Evolutionary conservation across 2,888 invertebrate species (phyloP).

Genomic region (Griposia aprilina): DNA sequence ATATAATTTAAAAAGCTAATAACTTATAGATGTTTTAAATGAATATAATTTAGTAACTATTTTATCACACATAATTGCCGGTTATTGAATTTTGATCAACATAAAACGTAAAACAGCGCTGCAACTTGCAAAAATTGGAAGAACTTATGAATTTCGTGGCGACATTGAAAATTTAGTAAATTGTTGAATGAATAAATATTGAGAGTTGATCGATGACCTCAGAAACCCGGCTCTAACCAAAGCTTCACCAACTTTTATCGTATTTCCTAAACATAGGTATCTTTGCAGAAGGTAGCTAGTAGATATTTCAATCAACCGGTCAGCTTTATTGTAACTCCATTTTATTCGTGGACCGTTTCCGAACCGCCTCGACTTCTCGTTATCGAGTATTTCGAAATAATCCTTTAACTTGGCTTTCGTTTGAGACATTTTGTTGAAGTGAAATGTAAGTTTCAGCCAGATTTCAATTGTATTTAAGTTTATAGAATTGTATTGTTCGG

Average conservation of each 20-base stretch:
- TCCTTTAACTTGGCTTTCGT: conserved; percentile 58
- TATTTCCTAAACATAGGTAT: background rate
- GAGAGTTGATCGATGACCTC: background rate
- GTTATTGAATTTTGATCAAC: background rate
- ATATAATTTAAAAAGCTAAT: no score
- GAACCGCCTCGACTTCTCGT: conserved; percentile 40
- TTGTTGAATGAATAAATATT: no score
- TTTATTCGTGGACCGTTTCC: conserved; percentile 50
- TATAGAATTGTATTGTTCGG: conserved; percentile 47
- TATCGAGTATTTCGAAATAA: conserved; percentile 64
- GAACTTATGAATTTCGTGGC: no score
- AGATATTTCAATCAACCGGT: conserved; percentile 37
- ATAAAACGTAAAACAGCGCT: background rate
- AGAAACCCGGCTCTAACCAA: background rate
- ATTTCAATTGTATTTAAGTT: conserved; percentile 43
- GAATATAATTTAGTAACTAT: no score
- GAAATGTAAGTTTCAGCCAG: conserved; percentile 54
- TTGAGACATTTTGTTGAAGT: conserved; percentile 54
- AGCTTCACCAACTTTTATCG: background rate
- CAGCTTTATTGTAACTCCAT: conserved; percentile 36
- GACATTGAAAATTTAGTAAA: background rate
- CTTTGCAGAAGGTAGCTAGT: background rate
- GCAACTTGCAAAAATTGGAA: background rate
- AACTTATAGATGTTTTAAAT: no score
- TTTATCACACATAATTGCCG: no score